Base-by-base conservation (phyloP, 2,797 vertebrate genomes). In the Myotis myotis region DNA sequence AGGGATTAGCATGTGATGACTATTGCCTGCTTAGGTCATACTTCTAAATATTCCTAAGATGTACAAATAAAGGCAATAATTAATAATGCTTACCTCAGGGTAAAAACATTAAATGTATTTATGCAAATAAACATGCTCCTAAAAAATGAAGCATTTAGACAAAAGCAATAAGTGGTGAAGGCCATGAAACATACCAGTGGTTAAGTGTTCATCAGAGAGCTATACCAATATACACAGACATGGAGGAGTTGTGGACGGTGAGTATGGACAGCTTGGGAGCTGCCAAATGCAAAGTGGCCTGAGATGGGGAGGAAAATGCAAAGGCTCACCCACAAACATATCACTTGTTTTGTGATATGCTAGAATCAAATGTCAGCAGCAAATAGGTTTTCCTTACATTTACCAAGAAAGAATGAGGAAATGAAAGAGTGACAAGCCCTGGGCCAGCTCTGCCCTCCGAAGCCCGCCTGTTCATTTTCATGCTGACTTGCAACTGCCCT, bases 321-420 rank as follows among this genome's bases (percentile, higher is more conserved):
- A 28, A 10, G 44, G 47, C 86, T 71, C 22, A 9, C 71, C 89
- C 84, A n/a, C 60, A 64, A 94, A 80, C 85, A 90, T 36, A 76
- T 82, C 82, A 41, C 88, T 92, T 90, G 80, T 23, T 78, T 60
- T 87, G 60, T 82, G 94, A 96, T 82, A 7, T 79, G 80, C 79
- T 91, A 57, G 62, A 92, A 96, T 91, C 92, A 96, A 96, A 95
- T 72, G 91, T 96, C 96, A 89, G 93, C 2, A 94, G 38, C 92
- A 95, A 97, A 71, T 87, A 84, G 90, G 85, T 93, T 94, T 94
- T 89, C 83, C 76, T 79, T 71, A 84, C 71, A 66, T 96, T 91
- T 78, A 81, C 68, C 51, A 89, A 86, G 60, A 94, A 93, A 84
- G 90, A 91, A 93, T 49, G 22, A 23, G 87, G 64, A 60, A 75